Evolutionary conservation across 2,888 invertebrate species (phyloP).

Genomic region (Drosophila maculinotata): DNA sequence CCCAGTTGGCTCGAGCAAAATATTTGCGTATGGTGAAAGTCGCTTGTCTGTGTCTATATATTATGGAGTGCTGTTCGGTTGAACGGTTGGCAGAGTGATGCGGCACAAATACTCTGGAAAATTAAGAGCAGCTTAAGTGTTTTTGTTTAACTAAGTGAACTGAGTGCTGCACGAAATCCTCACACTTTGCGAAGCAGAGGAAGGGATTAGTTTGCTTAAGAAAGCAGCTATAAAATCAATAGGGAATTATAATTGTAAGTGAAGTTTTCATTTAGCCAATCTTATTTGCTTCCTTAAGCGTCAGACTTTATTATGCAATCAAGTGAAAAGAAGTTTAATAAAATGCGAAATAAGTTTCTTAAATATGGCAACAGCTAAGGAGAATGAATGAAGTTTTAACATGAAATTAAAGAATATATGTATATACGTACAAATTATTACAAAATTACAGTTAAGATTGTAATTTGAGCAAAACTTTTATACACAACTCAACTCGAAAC

Average conservation of each 20-base stretch:
- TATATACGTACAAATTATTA: no score
- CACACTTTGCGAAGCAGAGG: neutral
- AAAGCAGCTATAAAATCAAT: constrained; percentile 3
- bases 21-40: constrained; percentile 67
- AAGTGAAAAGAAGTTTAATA: neutral
- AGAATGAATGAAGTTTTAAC: no score
- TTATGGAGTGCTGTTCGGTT: constrained; percentile 7
- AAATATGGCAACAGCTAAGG: neutral
- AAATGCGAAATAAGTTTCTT: neutral
- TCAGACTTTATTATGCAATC: neutral
- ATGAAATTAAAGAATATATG: no score
- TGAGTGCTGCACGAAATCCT: constrained; percentile 9
- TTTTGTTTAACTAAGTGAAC: constrained; percentile 22
- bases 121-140: constrained; percentile 28
- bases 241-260: neutral
- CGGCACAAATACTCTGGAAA: constrained; percentile 13
- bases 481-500: neutral
- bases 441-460: neutral
- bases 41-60: constrained; percentile 10
- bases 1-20: constrained; percentile 53
- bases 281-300: neutral
- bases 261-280: neutral
- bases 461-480: no score
- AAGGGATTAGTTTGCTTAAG: constrained; percentile 12
- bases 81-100: neutral